Evolutionary conservation across 2,797 vertebrate genomes (phyloP), one percentile per base, ranked within the genome.

Genomic region (Tiaroga cobitis): DNA sequence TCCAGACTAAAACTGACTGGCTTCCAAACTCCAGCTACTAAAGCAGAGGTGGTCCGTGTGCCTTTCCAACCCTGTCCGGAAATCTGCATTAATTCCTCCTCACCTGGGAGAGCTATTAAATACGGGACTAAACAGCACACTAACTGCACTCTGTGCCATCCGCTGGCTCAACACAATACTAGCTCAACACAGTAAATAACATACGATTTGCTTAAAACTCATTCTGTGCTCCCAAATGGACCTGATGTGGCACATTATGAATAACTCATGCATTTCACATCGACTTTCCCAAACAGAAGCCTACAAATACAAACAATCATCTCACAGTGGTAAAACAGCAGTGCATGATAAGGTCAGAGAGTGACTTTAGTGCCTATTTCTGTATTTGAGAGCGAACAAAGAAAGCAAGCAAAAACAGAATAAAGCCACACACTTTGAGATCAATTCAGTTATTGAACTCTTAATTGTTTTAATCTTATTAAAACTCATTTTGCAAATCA

Each of bases 51-150:
- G 41, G 56, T 54, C 39, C 21, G 2, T 90, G 95, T 94, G 93
- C 93, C 86, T 89, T 89, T 82, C 86, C 88, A 81, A 78, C 94
- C 91, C 89, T 94, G 93, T 93, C 94, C 93, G 93, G 95, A 95
- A 95, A 96, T 96, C 46, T 84, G 75, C 95, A 96, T 96, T 96
- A 96, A 96, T 95, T 95, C 96, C 95, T 95, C 94, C 94, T 95
- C 95, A 96, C 95, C 95, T 95, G 95, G 91, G 94, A 95, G 94
- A 93, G 92, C 95, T 95, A 96, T 96, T 96, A 96, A 96, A 95
- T 95, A 95, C 94, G 94, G 15, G 59, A 74, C 46, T 86, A 82
- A 86, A 80, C 46, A 82, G 82, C 56, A 43, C 73, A 73, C 68
- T 88, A 54, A 79, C 34, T 16, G 54, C 81, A 43, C 80, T 76